Percentiles rank a stretch among this genome's conserved stretches.
These are phyloP conservation scores for Willowsia nigromaculata DNA, from an alignment of 2,888 invertebrate genomes.

Conservation along the genomic window DNA sequence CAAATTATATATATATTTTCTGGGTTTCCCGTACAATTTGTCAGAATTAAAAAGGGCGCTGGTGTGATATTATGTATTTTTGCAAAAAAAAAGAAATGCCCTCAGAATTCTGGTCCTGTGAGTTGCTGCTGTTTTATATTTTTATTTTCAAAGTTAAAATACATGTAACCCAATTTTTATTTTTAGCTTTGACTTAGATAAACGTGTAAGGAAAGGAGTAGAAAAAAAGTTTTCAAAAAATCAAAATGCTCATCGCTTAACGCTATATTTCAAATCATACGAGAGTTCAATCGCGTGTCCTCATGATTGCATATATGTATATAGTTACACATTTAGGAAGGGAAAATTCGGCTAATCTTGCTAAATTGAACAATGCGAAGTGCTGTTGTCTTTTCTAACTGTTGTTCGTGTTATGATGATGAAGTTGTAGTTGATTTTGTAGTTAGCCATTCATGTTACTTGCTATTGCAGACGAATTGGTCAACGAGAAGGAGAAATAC, in stretches of 20 bases:
- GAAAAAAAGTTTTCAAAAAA: conserved; percentile 3
- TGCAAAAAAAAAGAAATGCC: conserved; percentile 45
- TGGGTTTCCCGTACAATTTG: conserved; percentile 57
- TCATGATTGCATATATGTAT: neutral
- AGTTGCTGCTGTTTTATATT: conserved; percentile 52
- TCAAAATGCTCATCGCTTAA: conserved; percentile 19
- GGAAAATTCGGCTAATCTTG: neutral
- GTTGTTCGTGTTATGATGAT: neutral
- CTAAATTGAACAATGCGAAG: neutral
- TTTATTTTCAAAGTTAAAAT: neutral
- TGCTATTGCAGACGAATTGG: conserved; percentile 88
- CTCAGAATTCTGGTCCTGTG: conserved; percentile 65
- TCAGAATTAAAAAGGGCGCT: conserved; percentile 65
- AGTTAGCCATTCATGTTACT: conserved; percentile 67
- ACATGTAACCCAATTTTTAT: conserved; percentile 3
- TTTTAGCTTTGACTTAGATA: conserved; percentile 11
- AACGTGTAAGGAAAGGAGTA: neutral
- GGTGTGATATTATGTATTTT: conserved; percentile 58
- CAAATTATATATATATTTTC: conserved; percentile 53
- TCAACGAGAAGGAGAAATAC: conserved; percentile 93
- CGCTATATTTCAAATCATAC: neutral
- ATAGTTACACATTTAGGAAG: neutral
- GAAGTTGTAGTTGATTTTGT: neutral
- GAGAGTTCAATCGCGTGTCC: neutral
- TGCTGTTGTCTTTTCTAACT: neutral